Evolutionary conservation across 2,888 invertebrate genomes (phyloP), one percentile per base, ranked within the genome.

Genomic region (Synergus itoensis): DNA sequence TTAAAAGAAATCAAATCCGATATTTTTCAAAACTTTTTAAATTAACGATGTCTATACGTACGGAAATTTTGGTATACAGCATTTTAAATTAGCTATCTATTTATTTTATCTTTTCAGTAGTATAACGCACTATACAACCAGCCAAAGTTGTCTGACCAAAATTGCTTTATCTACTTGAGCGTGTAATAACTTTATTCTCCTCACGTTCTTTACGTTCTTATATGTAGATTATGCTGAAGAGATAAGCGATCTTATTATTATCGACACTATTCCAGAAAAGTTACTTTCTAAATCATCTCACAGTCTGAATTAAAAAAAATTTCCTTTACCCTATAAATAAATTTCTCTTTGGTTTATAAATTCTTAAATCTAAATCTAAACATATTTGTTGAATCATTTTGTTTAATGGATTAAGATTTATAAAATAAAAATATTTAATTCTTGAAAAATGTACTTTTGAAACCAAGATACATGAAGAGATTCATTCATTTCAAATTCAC

Each of bases 151-250:
- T 53, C 73, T 73, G 73, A 36, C 73, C 73, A 28, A 63, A 65
- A 75, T 65, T 14, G n/a, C 40, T 43, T 41, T 73, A 40, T 73
- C 79, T 79, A 76, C 75, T 79, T 79, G 53, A 76, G 45, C 63
- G 64, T 18, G 53, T 16, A 28, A 21, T 12, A 21, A 28, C 16
- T n/a, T 11, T 16, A 53, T 73, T 73, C 45, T 48, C 28, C 45
- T 73, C 53, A 73, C 53, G 73, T 73, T 36, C 53, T 53, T 73
- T 36, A 73, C 53, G 73, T 73, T 36, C 53, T 53, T 45, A 16
- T 45, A 16, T 21, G 48, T 73, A 36, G 73, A 53, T 73, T 73
- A 73, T 73, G 11, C 48, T 53, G 28, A 53, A 11, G 28, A 36
- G 53, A 73, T 73, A 21, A 45, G 36, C n/a, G 28, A 73, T 73